phyloP scores from a whole-genome alignment of 2,888 invertebrate species.

The Noctua janthina region DNA sequence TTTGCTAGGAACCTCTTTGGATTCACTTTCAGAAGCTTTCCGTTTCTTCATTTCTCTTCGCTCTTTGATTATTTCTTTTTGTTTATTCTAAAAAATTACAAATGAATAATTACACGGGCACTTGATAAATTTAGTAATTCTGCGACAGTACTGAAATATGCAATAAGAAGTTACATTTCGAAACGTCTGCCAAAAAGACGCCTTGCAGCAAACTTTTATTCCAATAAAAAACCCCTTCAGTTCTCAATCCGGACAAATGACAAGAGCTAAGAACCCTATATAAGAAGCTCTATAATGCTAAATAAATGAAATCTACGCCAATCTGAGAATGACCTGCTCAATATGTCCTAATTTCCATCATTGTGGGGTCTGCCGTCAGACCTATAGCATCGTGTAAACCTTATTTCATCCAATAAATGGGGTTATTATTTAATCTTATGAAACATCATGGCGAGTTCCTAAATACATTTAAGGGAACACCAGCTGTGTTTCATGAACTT shows the following conservation, averaged over 20 bases:
- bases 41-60: conserved; percentile 69
- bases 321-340: not conserved
- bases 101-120: not conserved
- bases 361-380: not conserved
- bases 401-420: not conserved
- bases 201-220: not conserved
- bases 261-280: not conserved
- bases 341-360: not conserved
- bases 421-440: not conserved
- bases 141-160: not conserved
- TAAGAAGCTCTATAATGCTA: not conserved
- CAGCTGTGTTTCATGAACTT: not conserved
- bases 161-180: not conserved
- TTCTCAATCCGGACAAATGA: not conserved
- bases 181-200: not conserved
- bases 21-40: conserved; percentile 58
- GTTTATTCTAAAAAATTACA: conserved; percentile 68
- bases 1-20: conserved; percentile 59
- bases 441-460: not conserved
- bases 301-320: not conserved
- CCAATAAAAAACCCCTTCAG: not conserved
- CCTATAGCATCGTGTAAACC: not conserved
- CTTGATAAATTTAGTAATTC: not conserved
- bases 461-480: not conserved
- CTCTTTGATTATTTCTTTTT: conserved; percentile 68